Evolutionary conservation across 92 coral and sea anemone species (phyloP), one percentile per base, ranked within the genome.

Genomic region (Pocillopora meandrina): DNA sequence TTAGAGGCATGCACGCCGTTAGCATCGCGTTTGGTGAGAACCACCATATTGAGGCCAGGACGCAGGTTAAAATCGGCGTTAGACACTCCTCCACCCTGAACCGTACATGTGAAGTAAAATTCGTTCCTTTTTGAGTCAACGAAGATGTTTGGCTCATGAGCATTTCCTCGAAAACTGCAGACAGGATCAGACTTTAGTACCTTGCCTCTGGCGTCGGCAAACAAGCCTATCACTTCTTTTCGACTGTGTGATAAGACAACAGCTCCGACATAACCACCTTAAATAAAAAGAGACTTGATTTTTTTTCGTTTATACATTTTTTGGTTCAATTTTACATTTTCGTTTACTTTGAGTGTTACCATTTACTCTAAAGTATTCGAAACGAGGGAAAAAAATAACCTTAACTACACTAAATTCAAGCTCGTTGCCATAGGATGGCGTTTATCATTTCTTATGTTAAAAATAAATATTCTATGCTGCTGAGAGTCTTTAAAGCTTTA

Each of bases 211-310:
- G 60, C 23, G 71, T 75, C 78, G 49, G 92, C 71, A 75, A 92
- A 92, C 33, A 93, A 19, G 34, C 80, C 88, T 49, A 72, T 35
- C 18, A 92, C 89, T 60, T 93, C 95, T 62, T 91, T 94, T 64
- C 68, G 92, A 8, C 90, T 89, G 69, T 76, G 76, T 21, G 73
- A 80, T 20, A 88, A 33, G 49, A 94, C 61, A n/a, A 87, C 80
- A 12, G 95, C 86, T 21, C 90, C 93, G 20, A 92, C 98, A 82
- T 91, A 96, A 10, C 99, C 99, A 72, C 99, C 99, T 96, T 63
- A 12, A 78, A 84, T 23, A 47, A 60, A 35, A 90, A 12, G 19
- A 31, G 6, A 76, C 5, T 26, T 26, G 31, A 26, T 26, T 26
- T 26, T 26, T 26, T 26, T 26, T 26, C 31, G 31, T 26, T 26